These are phyloP conservation scores for Pissodes strobi DNA, from an alignment of 1,140 invertebrate species.

Conservation along the genomic window DNA sequence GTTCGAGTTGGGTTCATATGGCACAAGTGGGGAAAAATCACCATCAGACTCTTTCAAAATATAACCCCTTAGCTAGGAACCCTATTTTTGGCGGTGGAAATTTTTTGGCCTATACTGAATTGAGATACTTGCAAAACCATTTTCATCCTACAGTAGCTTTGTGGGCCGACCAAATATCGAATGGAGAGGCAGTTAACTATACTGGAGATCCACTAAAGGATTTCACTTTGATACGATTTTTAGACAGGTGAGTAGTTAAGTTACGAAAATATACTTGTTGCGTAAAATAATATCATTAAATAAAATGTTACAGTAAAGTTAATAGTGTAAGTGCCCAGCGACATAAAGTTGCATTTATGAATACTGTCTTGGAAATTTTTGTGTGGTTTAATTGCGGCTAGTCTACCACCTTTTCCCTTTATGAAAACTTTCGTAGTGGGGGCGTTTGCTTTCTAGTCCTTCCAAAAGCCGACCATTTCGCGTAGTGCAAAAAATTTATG, in stretches of 20 bases:
- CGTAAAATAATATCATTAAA: too few species aligned
- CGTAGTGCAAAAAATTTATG: too few species aligned
- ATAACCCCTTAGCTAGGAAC: slow-evolving; percentile 79
- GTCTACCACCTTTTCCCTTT: too few species aligned
- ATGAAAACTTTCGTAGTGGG: too few species aligned
- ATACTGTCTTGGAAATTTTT: too few species aligned
- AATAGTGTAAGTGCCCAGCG: too few species aligned
- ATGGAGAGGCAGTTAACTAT: slow-evolving; percentile 78
- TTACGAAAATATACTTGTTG: too few species aligned
- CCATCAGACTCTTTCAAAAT: slow-evolving; percentile 54
- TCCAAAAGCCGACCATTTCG: too few species aligned
- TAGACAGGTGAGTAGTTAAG: slow-evolving; percentile 70
- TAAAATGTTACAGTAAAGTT: too few species aligned
- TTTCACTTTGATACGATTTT: slow-evolving; percentile 85
- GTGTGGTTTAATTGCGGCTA: too few species aligned
- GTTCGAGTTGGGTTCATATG: slow-evolving; percentile 43
- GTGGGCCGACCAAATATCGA: slow-evolving; percentile 82
- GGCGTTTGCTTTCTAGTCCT: too few species aligned
- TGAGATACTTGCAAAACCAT: slow-evolving; percentile 72
- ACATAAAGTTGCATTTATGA: too few species aligned
- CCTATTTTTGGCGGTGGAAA: slow-evolving; percentile 80
- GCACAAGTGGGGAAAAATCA: slow-evolving; percentile 35
- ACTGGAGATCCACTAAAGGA: slow-evolving; percentile 91
- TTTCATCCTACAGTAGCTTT: slow-evolving; percentile 90
- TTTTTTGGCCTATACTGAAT: slow-evolving; percentile 70